These are phyloP conservation scores for Peromyscus californicus DNA, from an alignment of 2,113 vertebrate species.

Conservation along the genomic window DNA sequence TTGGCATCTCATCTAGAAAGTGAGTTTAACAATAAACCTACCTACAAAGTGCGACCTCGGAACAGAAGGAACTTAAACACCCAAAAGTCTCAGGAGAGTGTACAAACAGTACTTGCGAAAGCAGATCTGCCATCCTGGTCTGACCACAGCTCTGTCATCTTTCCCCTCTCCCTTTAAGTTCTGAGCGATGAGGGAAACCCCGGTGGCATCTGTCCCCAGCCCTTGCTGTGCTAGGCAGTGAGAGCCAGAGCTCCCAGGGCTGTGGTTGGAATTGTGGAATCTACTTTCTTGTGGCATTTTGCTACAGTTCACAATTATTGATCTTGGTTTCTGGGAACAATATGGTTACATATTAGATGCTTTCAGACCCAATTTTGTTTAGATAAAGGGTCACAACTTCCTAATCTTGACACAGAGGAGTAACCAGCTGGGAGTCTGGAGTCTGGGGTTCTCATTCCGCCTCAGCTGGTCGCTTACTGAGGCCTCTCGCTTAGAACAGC, in stretches of 20 bases:
- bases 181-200: background rate
- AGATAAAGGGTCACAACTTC: conserved; percentile 8
- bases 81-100: background rate
- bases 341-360: conserved; percentile 75
- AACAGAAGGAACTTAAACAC: background rate
- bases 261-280: conserved; percentile 74
- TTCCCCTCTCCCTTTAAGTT: background rate
- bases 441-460: background rate
- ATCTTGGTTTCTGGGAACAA: conserved; percentile 83
- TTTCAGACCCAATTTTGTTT: conserved; percentile 72
- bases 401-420: background rate
- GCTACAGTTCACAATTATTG: conserved; percentile 83
- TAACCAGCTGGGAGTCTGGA: background rate
- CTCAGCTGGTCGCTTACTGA: background rate
- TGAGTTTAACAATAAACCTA: background rate
- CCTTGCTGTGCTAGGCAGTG: background rate
- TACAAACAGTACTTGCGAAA: fast-evolving
- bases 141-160: background rate
- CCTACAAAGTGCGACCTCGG: background rate
- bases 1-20: background rate
- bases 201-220: background rate
- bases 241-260: background rate
- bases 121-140: background rate
- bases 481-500: too few relatives aligned
- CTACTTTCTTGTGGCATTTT: conserved; percentile 82